These are phyloP conservation scores for Nephrocerus scutellatus DNA, from an alignment of 2,888 invertebrate species.

Conservation along the genomic window DNA sequence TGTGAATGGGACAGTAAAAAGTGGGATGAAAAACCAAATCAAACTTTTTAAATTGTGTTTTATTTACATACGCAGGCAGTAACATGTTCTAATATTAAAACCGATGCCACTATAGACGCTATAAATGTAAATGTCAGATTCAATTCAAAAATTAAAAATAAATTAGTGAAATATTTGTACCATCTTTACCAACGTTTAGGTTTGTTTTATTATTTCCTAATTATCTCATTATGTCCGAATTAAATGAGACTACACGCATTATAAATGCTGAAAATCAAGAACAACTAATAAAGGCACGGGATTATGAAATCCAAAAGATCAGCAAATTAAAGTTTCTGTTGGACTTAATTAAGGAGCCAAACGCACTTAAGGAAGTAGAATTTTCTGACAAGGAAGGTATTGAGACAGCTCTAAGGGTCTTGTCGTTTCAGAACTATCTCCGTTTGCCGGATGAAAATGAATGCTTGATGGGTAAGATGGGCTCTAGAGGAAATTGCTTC, in stretches of 20 bases:
- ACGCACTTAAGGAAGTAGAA: constrained; percentile 14
- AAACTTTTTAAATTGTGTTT: too few species aligned
- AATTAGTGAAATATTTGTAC: too few species aligned
- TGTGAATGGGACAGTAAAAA: too few species aligned
- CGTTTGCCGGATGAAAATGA: constrained; percentile 23
- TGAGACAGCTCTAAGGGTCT: constrained; percentile 24
- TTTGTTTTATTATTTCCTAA: too few species aligned
- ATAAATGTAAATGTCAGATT: too few species aligned
- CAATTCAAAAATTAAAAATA: too few species aligned
- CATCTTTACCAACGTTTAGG: too few species aligned
- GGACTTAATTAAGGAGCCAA: constrained; percentile 24
- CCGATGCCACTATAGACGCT: too few species aligned
- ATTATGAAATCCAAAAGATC: constrained; percentile 29
- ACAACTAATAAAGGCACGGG: constrained; percentile 28
- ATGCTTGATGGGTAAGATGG: constrained; percentile 25
- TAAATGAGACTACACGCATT: constrained; percentile 27
- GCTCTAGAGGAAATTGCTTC: too few species aligned
- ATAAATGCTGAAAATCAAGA: constrained; percentile 31
- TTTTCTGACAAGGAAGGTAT: constrained; percentile 21
- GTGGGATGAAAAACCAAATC: too few species aligned
- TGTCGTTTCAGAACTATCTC: constrained; percentile 27
- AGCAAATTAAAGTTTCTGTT: constrained; percentile 34
- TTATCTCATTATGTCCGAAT: constrained; percentile 17
- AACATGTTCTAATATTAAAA: too few species aligned
- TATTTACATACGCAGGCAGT: too few species aligned